Base-by-base conservation (phyloP, 2,888 invertebrate species). In the Agrenia bidenticulata region DNA sequence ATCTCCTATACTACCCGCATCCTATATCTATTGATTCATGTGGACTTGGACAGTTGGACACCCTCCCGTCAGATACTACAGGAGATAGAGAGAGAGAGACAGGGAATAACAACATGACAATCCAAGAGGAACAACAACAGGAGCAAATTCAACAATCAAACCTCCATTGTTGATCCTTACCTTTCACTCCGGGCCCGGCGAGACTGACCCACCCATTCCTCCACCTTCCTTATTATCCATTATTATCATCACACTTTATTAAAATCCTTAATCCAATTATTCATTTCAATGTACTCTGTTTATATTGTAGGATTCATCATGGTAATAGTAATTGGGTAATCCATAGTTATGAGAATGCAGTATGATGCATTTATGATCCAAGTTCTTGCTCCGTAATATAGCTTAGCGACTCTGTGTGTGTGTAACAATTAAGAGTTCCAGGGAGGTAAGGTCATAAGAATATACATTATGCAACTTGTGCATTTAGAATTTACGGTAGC, bases 91-190 rank as follows among this genome's bases (percentile, higher is more conserved):
- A 32, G 32, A 32, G 32, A 32, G 32, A 32, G 32, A 32, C 11
- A 32, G 5, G 11, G 5, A 32, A 32, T n/a, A 32, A 32, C 32
- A 32, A 32, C 11, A 7, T 32, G 11, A 32, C 32, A 32, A 32
- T 32, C 11, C 5, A 32, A 32, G 32, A 32, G 32, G 5, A 45
- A 45, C 19, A 45, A 45, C 45, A 45, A 45, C n/a, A 19, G 45
- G n/a, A 45, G 15, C 45, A 45, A 32, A 45, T 45, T 19, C 15
- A 45, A 45, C 45, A 45, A 45, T 45, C 45, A 15, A 45, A 17
- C 19, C 45, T 45, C 45, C 45, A 45, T 45, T 45, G 45, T 45
- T n/a, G n/a, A n/a, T n/a, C n/a, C n/a, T n/a, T 45, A 45, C 19
- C 32, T 32, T 11, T 32, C 32, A 32, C 32, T 32, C 32, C 32